Evolutionary conservation across 2,113 vertebrate species (phyloP).

Genomic region (Epinephelus lanceolatus): DNA sequence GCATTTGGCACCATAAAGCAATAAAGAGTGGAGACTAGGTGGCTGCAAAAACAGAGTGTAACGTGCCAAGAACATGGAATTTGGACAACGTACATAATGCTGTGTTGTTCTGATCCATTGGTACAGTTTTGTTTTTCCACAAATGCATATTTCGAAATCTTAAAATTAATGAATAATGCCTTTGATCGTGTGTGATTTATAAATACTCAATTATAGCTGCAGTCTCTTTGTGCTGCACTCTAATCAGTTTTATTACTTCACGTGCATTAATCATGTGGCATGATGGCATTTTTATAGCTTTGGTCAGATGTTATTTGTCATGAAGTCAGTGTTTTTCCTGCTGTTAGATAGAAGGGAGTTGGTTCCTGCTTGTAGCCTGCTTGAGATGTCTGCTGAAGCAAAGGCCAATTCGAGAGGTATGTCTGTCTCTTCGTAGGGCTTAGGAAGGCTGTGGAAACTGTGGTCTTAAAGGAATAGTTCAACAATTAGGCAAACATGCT

Average conservation of each 20-base stretch:
- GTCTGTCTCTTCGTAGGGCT: neutral
- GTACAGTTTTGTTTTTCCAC: neutral
- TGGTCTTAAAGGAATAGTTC: neutral
- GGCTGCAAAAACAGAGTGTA: neutral
- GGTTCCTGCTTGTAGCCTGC: neutral
- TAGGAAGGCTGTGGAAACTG: neutral
- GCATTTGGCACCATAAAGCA: slow-evolving; percentile 8
- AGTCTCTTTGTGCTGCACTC: too few species aligned
- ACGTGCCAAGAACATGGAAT: neutral
- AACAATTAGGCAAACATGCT: neutral
- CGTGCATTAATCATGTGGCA: neutral
- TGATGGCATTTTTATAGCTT: neutral
- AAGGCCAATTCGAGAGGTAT: neutral
- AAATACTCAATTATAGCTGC: neutral
- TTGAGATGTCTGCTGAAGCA: neutral
- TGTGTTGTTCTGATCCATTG: neutral
- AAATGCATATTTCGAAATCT: neutral
- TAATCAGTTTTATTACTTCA: neutral
- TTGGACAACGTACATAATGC: neutral
- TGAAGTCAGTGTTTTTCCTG: neutral
- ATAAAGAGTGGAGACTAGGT: neutral
- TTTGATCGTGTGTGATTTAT: neutral
- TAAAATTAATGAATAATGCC: neutral
- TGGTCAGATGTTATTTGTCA: neutral
- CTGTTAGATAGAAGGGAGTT: neutral